Evolutionary conservation across 2,888 invertebrate genomes (phyloP).

Genomic region (Cordylochernes scorpioides): DNA sequence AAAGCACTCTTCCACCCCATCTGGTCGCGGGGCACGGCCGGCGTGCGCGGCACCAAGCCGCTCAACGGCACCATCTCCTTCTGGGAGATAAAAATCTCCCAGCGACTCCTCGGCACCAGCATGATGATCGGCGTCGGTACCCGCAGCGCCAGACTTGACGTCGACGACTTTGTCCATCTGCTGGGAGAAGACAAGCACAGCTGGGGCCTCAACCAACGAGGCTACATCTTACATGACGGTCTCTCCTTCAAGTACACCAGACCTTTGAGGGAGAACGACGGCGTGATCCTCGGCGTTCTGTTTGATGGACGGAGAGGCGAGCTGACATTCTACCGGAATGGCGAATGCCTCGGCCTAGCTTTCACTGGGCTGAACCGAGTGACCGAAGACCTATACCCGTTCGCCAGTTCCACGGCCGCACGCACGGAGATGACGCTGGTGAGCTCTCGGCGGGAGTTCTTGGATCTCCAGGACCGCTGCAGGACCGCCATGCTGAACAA

Average conservation of each 20-base stretch:
- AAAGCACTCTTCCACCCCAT: conserved; percentile 45
- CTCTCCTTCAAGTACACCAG: conserved; percentile 34
- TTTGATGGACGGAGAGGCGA: conserved; percentile 41
- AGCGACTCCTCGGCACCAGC: conserved; percentile 40
- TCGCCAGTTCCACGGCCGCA: conserved; percentile 42
- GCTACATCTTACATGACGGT: conserved; percentile 38
- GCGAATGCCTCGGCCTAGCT: conserved; percentile 37
- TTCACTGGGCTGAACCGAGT: conserved; percentile 34
- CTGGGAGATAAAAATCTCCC: conserved; percentile 27
- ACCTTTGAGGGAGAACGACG: conserved; percentile 39
- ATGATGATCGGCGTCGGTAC: conserved; percentile 48
- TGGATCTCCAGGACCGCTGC: conserved; percentile 36
- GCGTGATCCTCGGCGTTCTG: conserved; percentile 37
- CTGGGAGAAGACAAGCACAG: conserved; percentile 39
- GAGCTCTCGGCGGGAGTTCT: conserved; percentile 33
- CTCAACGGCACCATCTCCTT: conserved; percentile 31
- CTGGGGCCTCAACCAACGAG: conserved; percentile 47
- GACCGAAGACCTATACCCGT: conserved; percentile 36
- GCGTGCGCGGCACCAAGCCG: conserved; percentile 35
- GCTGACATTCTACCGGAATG: conserved; percentile 41
- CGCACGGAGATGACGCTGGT: conserved; percentile 42
- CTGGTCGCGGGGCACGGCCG: conserved; percentile 46
- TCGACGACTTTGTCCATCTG: conserved; percentile 38
- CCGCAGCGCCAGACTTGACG: conserved; percentile 31
- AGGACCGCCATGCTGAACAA: conserved; percentile 34